These are phyloP conservation scores for Yponomeuta cagnagella DNA, from an alignment of 2,888 invertebrate genomes.

Conservation along the genomic window DNA sequence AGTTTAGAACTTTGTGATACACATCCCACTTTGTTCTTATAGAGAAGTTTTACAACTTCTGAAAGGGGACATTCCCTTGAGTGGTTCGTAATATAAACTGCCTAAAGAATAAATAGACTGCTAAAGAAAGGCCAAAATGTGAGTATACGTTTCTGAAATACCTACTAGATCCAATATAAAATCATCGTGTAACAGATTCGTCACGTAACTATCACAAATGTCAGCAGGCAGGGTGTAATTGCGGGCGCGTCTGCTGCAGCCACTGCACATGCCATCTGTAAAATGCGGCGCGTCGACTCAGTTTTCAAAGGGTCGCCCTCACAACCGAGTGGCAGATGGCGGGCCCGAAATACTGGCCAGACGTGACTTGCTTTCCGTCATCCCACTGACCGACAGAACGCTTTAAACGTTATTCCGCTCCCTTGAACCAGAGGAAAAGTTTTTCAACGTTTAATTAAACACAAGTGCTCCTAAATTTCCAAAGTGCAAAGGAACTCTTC, in stretches of 20 bases:
- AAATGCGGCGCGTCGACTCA: conserved; percentile 7
- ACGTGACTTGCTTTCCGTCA: conserved; percentile 43
- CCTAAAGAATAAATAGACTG: no score
- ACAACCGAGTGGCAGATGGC: conserved; percentile 11
- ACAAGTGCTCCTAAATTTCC: conserved; percentile 38
- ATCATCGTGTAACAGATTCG: conserved; percentile 57
- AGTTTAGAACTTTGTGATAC: conserved; percentile 57
- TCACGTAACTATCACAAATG: conserved; percentile 20
- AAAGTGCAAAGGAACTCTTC: conserved; percentile 41
- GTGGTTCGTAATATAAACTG: neutral
- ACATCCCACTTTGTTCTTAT: conserved; percentile 58
- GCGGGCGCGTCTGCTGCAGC: neutral
- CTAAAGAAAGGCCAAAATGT: no score
- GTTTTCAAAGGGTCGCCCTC: neutral
- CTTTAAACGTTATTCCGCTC: neutral
- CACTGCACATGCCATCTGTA: neutral
- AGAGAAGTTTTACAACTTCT: conserved; percentile 59
- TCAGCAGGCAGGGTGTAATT: conserved; percentile 9
- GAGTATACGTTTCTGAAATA: neutral
- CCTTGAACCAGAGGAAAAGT: neutral
- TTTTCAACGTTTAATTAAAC: conserved; percentile 13
- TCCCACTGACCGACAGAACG: neutral
- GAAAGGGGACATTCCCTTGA: conserved; percentile 41
- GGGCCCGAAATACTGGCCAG: conserved; percentile 38
- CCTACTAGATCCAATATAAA: neutral